phyloP scores from a whole-genome alignment of 2,888 invertebrate genomes.

The Ophion costatus region DNA sequence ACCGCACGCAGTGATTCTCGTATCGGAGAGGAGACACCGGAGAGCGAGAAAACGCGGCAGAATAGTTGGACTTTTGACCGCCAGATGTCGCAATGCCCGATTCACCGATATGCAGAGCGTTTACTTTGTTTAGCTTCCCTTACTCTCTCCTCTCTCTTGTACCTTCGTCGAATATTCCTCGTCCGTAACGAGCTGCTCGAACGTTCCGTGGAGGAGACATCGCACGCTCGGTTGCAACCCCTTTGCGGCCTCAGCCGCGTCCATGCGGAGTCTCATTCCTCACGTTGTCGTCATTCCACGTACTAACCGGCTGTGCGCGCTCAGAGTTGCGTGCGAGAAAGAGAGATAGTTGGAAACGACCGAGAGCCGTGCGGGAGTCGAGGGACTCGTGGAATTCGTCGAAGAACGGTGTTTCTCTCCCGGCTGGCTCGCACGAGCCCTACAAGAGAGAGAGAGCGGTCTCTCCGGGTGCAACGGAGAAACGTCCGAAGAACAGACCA shows the following conservation, averaged over 20 bases:
- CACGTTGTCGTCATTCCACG: constrained; percentile 65
- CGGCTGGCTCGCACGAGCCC: constrained; percentile 56
- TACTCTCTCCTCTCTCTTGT: not conserved
- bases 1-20: not conserved
- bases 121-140: not conserved
- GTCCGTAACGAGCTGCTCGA: constrained; percentile 45
- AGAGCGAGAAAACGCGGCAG: not conserved
- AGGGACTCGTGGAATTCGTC: constrained; percentile 65
- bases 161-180: constrained; percentile 17
- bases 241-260: constrained; percentile 39
- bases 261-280: constrained; percentile 64
- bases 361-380: constrained; percentile 47
- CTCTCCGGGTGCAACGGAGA: constrained; percentile 8
- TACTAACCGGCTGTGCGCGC: constrained; percentile 57
- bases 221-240: constrained; percentile 45
- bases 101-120: constrained; percentile 3
- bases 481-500: not conserved
- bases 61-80: constrained; percentile 5
- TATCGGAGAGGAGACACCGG: not conserved
- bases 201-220: constrained; percentile 32
- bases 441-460: not conserved
- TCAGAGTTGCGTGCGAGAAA: constrained; percentile 28
- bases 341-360: constrained; percentile 37
- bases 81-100: constrained; percentile 1
- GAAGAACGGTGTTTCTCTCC: constrained; percentile 67